Evolutionary conservation across 37 sponge, comb jelly and placozoan species (phyloP), one percentile per base, ranked within the genome.

Genomic region (Ephydatia muelleri): DNA sequence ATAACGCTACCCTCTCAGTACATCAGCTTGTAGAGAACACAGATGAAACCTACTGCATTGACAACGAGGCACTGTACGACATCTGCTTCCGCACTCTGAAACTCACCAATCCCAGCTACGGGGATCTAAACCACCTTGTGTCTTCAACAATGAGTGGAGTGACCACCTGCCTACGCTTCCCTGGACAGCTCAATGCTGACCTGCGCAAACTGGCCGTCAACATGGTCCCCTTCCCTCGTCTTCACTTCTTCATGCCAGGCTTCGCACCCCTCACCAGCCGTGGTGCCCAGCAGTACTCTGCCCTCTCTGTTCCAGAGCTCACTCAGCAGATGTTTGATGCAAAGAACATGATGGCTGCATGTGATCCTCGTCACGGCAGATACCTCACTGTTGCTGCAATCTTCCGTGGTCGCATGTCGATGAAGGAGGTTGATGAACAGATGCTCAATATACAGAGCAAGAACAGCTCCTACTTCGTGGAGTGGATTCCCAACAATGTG

Each of bases 271-370:
- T 96, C 31, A 96, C 96, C 77, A 93, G 93, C 92, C 96, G 96
- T 84, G 92, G 93, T 30, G 88, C 93, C 73, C 96, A 96, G 89
- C 96, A 96, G 84, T 96, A 96, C 92, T 83, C 91, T 38, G 96
- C 96, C 30, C 86, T 95, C 80, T 93, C 96, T 29, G 96, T 96
- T 30, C 91, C 96, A 23, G 96, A 96, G 83, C 96, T 96, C 68
- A 96, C 96, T 40, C 93, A 93, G 82, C 96, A 96, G 87, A 96
- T 96, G 93, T 96, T 96, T 81, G 96, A 96, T 83, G 91, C 96
- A 66, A 96, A 96, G 93, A 96, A 96, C 91, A 96, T 96, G 96
- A 96, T 96, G 96, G 96, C 93, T 76, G 96, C 96, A 30, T 96
- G 96, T 86, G 96, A 96, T 79, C 96, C 96, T 72, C 91, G 96